A percentile compares a stretch with the other conserved stretches of the same genome.
These are phyloP conservation scores for Zoroaster sp. DNA, from an alignment of 53 echinoderm and acorn worm species.

Conservation along the genomic window DNA sequence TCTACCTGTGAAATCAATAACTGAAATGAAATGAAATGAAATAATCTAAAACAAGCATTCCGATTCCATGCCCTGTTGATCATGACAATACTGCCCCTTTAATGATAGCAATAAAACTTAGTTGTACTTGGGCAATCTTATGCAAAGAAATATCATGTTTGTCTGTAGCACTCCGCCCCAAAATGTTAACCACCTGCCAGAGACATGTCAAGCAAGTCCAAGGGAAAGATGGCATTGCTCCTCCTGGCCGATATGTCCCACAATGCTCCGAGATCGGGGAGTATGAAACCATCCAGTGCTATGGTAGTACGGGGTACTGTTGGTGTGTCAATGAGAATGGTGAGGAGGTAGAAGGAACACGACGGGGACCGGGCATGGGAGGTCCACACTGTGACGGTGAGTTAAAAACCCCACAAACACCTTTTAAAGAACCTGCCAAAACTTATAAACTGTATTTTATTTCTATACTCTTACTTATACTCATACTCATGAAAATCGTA, in stretches of 20 bases:
- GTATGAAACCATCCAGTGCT: slow-evolving; percentile 78
- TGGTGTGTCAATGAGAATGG: slow-evolving; percentile 88
- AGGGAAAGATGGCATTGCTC: background rate
- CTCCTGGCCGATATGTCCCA: slow-evolving; percentile 58
- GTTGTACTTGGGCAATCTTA: too few relatives aligned
- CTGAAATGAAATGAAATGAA: too few relatives aligned
- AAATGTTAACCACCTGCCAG: slow-evolving; percentile 52
- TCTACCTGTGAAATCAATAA: too few relatives aligned
- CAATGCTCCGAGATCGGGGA: slow-evolving; percentile 70
- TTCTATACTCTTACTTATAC: too few relatives aligned
- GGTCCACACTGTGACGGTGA: slow-evolving; percentile 64
- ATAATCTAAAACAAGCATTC: too few relatives aligned
- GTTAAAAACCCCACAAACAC: background rate
- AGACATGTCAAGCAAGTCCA: slow-evolving; percentile 49
- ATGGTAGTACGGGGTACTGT: slow-evolving; percentile 72
- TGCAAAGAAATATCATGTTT: too few relatives aligned
- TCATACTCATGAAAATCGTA: too few relatives aligned
- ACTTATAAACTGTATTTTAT: too few relatives aligned
- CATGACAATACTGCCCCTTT: too few relatives aligned
- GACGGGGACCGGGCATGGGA: slow-evolving; percentile 58
- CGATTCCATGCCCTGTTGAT: too few relatives aligned
- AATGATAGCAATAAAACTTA: too few relatives aligned
- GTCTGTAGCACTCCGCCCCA: background rate
- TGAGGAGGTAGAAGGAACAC: slow-evolving; percentile 67
- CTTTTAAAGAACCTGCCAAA: too few relatives aligned